phyloP scores from a whole-genome alignment of 2,888 invertebrate genomes.

The Morpho achilles region DNA sequence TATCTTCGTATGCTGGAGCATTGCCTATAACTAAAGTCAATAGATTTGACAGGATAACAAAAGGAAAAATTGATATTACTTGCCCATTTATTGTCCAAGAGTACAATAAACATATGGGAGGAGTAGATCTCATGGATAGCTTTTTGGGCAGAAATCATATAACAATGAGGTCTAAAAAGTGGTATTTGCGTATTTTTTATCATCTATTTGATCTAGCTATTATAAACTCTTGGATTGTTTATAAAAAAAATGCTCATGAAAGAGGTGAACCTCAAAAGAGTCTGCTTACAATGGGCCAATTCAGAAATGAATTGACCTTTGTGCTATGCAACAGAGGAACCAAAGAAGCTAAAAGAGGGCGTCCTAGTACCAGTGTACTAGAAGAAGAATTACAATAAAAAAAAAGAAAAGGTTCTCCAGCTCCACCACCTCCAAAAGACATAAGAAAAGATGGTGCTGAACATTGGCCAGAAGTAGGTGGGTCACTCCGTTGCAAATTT shows the following conservation, averaged over 20 bases:
- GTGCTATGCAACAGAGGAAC: no score
- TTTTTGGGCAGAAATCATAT: no score
- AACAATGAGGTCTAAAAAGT: no score
- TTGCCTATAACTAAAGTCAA: no score
- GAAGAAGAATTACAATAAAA: constrained; percentile 40
- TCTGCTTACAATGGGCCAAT: constrained; percentile 41
- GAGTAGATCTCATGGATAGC: constrained; percentile 35
- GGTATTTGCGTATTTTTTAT: constrained; percentile 20
- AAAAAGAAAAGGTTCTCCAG: constrained; percentile 41
- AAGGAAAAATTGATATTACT: constrained; percentile 38
- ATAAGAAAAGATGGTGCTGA: constrained; percentile 44
- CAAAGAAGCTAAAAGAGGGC: no score
- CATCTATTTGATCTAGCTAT: constrained; percentile 38
- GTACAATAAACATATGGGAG: constrained; percentile 46
- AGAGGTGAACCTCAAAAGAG: constrained; percentile 39
- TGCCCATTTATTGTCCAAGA: constrained; percentile 42
- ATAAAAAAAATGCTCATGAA: constrained; percentile 37
- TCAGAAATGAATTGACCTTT: constrained; percentile 34
- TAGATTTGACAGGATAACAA: constrained; percentile 36
- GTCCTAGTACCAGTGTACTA: constrained; percentile 11
- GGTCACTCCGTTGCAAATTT: constrained; percentile 43
- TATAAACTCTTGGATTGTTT: constrained; percentile 40
- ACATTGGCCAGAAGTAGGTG: constrained; percentile 46
- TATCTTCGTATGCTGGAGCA: no score
- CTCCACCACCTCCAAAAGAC: constrained; percentile 43